Base-by-base conservation (phyloP, 2,113 vertebrate genomes). In the human region DNA sequence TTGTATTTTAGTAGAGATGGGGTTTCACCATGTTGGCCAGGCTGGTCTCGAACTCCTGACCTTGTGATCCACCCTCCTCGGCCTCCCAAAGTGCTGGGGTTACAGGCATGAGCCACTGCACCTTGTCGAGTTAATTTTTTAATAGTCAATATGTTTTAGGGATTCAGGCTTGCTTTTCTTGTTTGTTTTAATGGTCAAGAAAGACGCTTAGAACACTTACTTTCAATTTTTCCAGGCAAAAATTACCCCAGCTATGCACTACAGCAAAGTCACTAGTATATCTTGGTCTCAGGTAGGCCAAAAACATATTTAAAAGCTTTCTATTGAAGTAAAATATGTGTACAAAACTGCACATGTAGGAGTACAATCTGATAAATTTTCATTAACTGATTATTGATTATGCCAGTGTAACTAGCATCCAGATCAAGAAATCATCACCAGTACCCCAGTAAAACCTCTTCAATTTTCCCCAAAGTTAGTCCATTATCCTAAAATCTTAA, bases 31-130 rank as follows among this genome's bases (percentile, higher is more conserved):
- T 30, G 59, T 61, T 30, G 25, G 4, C 59, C 59, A 61, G 25
- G 59, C 11, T 61, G 59, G 59, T 61, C 25, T 61, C 25, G 2
- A 61, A 6, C 59, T 61, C 25, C 59, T 61, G 59, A 61, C 23
- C 11, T 61, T 2, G 0, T 11, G 11, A 61, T 61, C 59, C 59
- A 13, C 11, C 25, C 5, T 0, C 5, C 11, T 61, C 5, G 5
- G 59, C 59, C 25, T 61, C 25, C 25, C 59, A 61, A 61, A 61
- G 59, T 61, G 59, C 59, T 61, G 59, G 5, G 59, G 30, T 61
- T 61, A 30, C 25, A 61, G 27, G 59, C 12, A 2, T 61, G 59
- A 61, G 59, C 59, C 25, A 61, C 59, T 4, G 5, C 5, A 1
- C 59, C 59, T 12, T 13, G 59, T 30, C 4, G 2, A 40, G 45